A percentile compares a stretch with the other conserved stretches of the same genome.
These are phyloP conservation scores for Caenorhabditis sp. DNA, from an alignment of 2,888 invertebrate species.

Conservation along the genomic window DNA sequence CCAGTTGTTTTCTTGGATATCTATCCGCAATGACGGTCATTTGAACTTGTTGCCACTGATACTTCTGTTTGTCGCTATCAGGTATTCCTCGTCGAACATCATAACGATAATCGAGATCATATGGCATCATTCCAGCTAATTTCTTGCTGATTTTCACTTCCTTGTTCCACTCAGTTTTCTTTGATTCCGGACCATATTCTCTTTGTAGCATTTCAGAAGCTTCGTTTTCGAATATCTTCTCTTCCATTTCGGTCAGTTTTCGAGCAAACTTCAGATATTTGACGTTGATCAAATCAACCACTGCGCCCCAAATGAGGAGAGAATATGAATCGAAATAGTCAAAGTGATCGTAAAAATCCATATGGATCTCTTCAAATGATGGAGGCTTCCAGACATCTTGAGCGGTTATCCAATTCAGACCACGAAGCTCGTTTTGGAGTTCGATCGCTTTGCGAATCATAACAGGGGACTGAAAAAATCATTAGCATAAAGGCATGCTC, in stretches of 20 bases:
- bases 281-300: conserved; percentile 43
- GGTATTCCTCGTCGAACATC: conserved; percentile 23
- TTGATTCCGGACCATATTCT: conserved; percentile 29
- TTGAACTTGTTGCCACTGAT: conserved; percentile 46
- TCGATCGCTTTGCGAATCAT: conserved; percentile 50
- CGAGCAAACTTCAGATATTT: conserved; percentile 33
- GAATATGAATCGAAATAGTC: conserved; percentile 47
- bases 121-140: conserved; percentile 28
- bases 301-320: conserved; percentile 36
- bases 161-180: conserved; percentile 21
- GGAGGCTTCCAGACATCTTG: conserved; percentile 39
- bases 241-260: conserved; percentile 18
- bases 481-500: background rate
- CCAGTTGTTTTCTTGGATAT: conserved; percentile 24
- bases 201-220: conserved; percentile 19
- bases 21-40: conserved; percentile 28
- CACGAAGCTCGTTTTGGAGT: conserved; percentile 29
- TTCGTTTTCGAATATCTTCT: conserved; percentile 20
- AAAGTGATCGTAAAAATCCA: conserved; percentile 37
- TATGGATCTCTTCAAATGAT: conserved; percentile 8
- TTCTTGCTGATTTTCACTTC: conserved; percentile 37
- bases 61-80: conserved; percentile 27
- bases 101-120: conserved; percentile 40
- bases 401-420: conserved; percentile 37
- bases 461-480: conserved; percentile 27